phyloP scores from a whole-genome alignment of 2,113 vertebrate species.

The Cichladusa arquata region DNA sequence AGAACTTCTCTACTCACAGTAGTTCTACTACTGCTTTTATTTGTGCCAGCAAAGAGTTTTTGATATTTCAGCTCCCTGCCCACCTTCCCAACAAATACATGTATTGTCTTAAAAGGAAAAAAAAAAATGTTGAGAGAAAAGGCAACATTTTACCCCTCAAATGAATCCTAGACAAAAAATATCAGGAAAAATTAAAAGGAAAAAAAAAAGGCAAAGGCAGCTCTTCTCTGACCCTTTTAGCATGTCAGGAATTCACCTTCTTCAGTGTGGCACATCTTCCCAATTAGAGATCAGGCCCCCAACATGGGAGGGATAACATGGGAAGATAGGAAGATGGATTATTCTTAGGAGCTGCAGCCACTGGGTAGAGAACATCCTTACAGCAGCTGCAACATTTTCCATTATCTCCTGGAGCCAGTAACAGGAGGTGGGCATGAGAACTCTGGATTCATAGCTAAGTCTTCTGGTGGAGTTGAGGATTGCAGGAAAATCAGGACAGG shows the following conservation, averaged over 20 bases:
- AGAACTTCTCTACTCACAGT: background rate
- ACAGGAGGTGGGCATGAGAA: background rate
- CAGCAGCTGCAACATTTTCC: background rate
- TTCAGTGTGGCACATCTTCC: background rate
- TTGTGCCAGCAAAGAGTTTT: background rate
- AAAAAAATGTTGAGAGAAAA: background rate
- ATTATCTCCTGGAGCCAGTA: background rate
- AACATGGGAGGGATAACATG: background rate
- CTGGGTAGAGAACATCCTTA: background rate
- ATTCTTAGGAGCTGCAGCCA: background rate
- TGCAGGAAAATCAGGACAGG: background rate
- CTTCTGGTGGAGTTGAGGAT: background rate
- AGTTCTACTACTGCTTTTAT: background rate
- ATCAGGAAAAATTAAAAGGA: background rate
- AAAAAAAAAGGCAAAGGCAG: too few relatives aligned
- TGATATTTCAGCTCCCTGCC: background rate
- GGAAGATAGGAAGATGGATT: background rate
- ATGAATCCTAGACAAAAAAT: background rate
- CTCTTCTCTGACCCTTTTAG: background rate
- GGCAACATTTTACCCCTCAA: background rate
- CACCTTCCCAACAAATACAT: background rate
- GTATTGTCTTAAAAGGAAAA: background rate
- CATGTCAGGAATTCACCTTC: background rate
- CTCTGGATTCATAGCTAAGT: background rate
- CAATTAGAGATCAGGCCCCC: background rate